Percentiles rank a stretch among this genome's conserved stretches.
Evolutionary conservation across 2,113 vertebrate genomes (phyloP).

Genomic region (Phalacrocorax aristotelis): DNA sequence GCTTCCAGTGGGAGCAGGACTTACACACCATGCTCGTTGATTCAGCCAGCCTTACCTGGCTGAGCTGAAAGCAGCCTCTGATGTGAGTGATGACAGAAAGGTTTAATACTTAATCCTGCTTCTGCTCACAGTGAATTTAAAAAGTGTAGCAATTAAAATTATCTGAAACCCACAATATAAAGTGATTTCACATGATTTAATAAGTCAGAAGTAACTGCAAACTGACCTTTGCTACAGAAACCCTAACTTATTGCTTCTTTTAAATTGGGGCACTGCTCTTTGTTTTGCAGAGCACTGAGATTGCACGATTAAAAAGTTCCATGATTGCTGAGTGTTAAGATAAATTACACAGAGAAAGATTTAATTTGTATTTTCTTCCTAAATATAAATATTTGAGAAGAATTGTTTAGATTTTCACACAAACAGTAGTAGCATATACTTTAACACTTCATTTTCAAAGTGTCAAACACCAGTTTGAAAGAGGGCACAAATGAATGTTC

Average conservation of each 20-base stretch:
- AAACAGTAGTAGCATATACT: background rate
- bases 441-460: background rate
- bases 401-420: background rate
- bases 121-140: background rate
- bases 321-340: background rate
- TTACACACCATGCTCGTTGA: accelerated
- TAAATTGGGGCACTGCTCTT: background rate
- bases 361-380: background rate
- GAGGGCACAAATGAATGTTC: background rate
- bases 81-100: background rate
- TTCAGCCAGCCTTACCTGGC: background rate
- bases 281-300: background rate
- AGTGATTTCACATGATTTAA: background rate
- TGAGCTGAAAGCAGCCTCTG: background rate
- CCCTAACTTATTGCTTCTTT: background rate
- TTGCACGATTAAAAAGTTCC: background rate
- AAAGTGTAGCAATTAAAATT: background rate
- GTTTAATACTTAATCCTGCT: background rate
- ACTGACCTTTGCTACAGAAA: background rate
- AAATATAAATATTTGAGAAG: background rate
- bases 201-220: background rate
- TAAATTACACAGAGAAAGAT: background rate
- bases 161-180: background rate
- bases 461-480: background rate
- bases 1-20: background rate